Base-by-base conservation (phyloP, 2,888 invertebrate genomes). In the Arge pagana region DNA sequence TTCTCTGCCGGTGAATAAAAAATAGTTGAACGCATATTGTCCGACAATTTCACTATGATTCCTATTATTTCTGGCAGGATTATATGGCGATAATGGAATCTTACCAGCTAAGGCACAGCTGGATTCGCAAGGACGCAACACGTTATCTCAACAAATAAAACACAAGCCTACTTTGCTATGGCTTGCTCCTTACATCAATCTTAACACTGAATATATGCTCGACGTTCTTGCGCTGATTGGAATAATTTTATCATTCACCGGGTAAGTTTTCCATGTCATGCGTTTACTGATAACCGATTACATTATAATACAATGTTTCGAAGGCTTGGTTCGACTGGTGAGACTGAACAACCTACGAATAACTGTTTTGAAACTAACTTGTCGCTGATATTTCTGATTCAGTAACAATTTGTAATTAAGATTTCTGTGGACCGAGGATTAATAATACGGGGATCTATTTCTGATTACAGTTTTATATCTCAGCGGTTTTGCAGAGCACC, bases 31-130 rank as follows among this genome's bases (percentile, higher is more conserved):
- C n/a, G n/a, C n/a, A n/a, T n/a, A n/a, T n/a, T n/a, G n/a, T n/a
- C n/a, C 6, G 7, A n/a, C 26, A 37, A 53, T 58, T 31, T 13
- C 28, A n/a, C n/a, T 18, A 37, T 50, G 23, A 33, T 48, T 40
- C 13, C 43, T 36, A 30, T 54, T 54, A 50, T 48, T 58, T 54
- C 57, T 66, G 75, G 5, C 67, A 89, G 89, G 89, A 54, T 75
- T 90, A 16, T 89, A 87, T 75, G 89, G 89, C 3, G 85, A 86
- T 66, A 85, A 87, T 81, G 90, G 90, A 42, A 78, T 90, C 48
- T 68, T 88, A 53, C 89, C 89, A 45, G 87, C 85, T 7, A 76
- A 78, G 59, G 72, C 76, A 1, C 78, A 78, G 52, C 56, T 81
- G 54, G 77, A 78, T 48, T 64, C 74, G n/a, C 71, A 73, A 37